phyloP scores from a whole-genome alignment of 2,113 vertebrate genomes.

The Protomyctophum bolini region DNA sequence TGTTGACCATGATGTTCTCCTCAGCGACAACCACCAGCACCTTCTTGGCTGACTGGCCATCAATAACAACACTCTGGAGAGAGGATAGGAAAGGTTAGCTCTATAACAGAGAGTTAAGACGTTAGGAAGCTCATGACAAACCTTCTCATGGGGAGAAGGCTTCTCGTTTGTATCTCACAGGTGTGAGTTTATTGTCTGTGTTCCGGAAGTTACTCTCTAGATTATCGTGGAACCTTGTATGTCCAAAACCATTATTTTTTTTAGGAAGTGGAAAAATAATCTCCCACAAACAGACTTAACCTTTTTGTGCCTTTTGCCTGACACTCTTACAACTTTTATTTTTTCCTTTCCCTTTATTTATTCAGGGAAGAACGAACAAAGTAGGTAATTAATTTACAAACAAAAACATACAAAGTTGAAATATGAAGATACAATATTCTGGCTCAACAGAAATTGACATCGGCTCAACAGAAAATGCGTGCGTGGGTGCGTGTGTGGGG shows the following conservation, averaged over 20 bases:
- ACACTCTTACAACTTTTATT: no score
- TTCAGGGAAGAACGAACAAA: no score
- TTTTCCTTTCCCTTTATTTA: no score
- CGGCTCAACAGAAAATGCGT: neutral
- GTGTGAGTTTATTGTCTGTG: neutral
- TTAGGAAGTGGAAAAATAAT: no score
- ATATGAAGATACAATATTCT: no score
- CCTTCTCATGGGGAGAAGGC: neutral
- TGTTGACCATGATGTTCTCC: slow-evolving; percentile 80
- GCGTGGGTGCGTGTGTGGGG: neutral
- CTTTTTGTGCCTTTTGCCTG: no score
- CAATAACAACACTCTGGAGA: slow-evolving; percentile 87
- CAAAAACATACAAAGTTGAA: no score
- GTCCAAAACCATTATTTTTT: no score
- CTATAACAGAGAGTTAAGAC: neutral
- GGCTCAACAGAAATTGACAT: no score
- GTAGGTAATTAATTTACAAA: no score
- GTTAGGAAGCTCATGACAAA: neutral
- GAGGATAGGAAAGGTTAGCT: neutral
- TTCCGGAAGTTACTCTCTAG: neutral
- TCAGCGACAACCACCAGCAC: slow-evolving; percentile 69
- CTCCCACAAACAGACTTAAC: no score
- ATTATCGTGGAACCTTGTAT: no score
- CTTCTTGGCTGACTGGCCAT: slow-evolving; percentile 81
- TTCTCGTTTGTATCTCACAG: neutral